Evolutionary conservation across 2,888 invertebrate genomes (phyloP).

Genomic region (Kuschelorhynchus macadamiae): DNA sequence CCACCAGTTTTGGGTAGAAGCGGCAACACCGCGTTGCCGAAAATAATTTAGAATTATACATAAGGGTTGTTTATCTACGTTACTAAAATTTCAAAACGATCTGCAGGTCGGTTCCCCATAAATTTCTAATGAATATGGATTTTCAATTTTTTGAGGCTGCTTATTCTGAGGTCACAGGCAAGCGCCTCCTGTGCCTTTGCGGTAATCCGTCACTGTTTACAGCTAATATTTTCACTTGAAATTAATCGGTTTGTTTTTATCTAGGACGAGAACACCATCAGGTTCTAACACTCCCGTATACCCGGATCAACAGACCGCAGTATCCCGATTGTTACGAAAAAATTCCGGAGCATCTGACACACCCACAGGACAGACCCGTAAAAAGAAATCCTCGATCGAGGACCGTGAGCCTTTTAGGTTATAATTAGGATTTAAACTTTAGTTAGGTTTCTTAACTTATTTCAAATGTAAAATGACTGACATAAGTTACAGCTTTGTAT

Average conservation of each 20-base stretch:
- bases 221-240: too few relatives aligned
- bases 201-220: too few relatives aligned
- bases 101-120: too few relatives aligned
- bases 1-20: too few relatives aligned
- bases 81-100: too few relatives aligned
- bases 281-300: constrained; percentile 82
- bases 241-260: constrained; percentile 30
- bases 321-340: constrained; percentile 76
- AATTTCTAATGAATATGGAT: too few relatives aligned
- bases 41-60: too few relatives aligned
- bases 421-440: constrained; percentile 66
- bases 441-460: constrained; percentile 59
- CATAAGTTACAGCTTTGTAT: constrained; percentile 61
- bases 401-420: constrained; percentile 83
- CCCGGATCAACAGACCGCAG: constrained; percentile 75
- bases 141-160: too few relatives aligned
- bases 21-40: too few relatives aligned
- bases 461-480: constrained; percentile 65
- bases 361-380: constrained; percentile 69
- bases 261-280: constrained; percentile 83
- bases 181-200: too few relatives aligned
- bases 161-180: too few relatives aligned
- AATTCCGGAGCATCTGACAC: constrained; percentile 80
- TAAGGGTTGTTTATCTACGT: too few relatives aligned
- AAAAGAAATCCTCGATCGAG: constrained; percentile 54